Conservation (phyloP, 2,888 invertebrate genomes). For the Drosophila robusta region DNA sequence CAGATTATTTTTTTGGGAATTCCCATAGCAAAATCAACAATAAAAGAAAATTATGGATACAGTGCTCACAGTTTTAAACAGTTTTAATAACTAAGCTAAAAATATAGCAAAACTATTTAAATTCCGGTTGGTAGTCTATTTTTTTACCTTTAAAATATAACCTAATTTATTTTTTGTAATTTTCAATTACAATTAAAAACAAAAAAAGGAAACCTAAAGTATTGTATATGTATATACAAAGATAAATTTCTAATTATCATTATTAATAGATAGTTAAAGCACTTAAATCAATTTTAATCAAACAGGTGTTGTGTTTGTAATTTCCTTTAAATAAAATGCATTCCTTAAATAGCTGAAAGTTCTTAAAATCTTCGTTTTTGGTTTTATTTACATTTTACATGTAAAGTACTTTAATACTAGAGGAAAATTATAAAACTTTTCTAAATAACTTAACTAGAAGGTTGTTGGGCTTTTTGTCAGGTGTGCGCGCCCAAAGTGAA, state of each 20-base stretch:
- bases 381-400: slow-evolving; percentile 3
- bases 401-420: neutral
- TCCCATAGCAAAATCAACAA: neutral
- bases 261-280: slow-evolving; percentile 1
- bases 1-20: slow-evolving; percentile 19
- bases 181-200: too few relatives aligned
- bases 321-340: neutral
- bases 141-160: too few relatives aligned
- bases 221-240: neutral
- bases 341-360: neutral
- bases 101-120: neutral
- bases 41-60: neutral
- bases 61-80: too few relatives aligned
- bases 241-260: neutral
- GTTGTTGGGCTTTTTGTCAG: slow-evolving; percentile 4
- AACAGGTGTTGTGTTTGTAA: slow-evolving; percentile 34
- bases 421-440: neutral
- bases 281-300: slow-evolving; percentile 39
- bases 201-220: too few relatives aligned
- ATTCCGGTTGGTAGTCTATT: too few relatives aligned
- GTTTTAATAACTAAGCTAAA: neutral
- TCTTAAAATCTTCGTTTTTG: neutral
- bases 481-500: slow-evolving; percentile 20
- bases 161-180: too few relatives aligned
- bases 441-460: neutral